A percentile compares a stretch with the other conserved stretches of the same genome.
Conservation (phyloP, 1,140 invertebrate species). For the Homarus americanus region DNA sequence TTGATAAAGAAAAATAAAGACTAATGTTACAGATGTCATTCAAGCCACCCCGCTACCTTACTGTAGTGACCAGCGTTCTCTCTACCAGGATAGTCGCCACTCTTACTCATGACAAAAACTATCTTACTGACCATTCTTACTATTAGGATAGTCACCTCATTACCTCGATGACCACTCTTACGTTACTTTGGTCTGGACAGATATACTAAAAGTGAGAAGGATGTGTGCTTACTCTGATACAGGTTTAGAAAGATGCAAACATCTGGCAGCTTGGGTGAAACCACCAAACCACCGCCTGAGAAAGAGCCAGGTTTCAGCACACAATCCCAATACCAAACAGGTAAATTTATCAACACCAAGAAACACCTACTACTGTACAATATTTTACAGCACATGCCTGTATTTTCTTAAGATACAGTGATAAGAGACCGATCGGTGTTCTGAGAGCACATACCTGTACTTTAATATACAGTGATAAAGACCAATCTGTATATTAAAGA, state of each 20-base stretch:
- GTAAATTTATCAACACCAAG: conserved; percentile 31
- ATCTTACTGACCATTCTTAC: conserved; percentile 23
- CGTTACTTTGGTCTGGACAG: conserved; percentile 17
- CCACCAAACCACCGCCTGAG: conserved; percentile 60
- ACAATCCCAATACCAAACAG: conserved; percentile 15
- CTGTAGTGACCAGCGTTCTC: too few species aligned
- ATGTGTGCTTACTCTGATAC: conserved; percentile 53
- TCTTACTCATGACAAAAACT: background rate
- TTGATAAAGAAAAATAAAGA: background rate
- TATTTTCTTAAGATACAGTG: conserved; percentile 11
- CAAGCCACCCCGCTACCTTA: conserved; percentile 32
- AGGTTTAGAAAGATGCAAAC: conserved; percentile 53
- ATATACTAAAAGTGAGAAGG: conserved; percentile 44
- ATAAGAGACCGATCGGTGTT: background rate
- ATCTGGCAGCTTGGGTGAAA: conserved; percentile 48
- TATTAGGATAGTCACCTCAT: conserved; percentile 8
- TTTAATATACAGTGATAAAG: background rate
- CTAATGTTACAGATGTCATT: conserved; percentile 11
- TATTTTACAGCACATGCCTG: conserved; percentile 13
- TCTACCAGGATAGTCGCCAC: background rate
- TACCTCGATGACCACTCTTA: conserved; percentile 3
- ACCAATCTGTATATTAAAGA: background rate
- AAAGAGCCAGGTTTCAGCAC: conserved; percentile 48
- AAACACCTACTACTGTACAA: conserved; percentile 34
- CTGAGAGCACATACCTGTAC: background rate